These are phyloP conservation scores for Chromobotia macracanthus DNA, from an alignment of 2,797 vertebrate genomes.

Conservation along the genomic window DNA sequence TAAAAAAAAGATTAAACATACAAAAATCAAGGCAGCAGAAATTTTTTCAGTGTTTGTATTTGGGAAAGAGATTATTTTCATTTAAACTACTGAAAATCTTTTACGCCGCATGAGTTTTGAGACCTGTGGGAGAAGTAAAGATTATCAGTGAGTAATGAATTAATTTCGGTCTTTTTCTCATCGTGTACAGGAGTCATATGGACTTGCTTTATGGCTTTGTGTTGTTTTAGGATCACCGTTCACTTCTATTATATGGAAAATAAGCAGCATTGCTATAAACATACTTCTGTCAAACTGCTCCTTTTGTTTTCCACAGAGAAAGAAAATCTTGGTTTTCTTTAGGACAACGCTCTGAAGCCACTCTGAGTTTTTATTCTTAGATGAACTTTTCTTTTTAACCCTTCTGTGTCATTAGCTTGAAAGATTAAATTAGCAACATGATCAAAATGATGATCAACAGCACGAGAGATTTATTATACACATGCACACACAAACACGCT, in stretches of 20 bases:
- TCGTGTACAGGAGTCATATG: no score
- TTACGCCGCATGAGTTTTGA: neutral
- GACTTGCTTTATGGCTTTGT: no score
- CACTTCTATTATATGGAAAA: neutral
- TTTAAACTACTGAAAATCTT: neutral
- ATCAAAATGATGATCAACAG: neutral
- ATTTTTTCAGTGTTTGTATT: no score
- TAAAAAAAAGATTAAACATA: no score
- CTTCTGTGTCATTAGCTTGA: neutral
- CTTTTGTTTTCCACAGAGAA: neutral
- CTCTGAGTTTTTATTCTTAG: no score
- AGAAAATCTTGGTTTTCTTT: neutral
- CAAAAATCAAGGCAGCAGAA: no score
- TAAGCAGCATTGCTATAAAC: neutral
- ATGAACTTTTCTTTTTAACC: neutral
- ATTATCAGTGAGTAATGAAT: neutral
- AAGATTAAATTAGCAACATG: neutral
- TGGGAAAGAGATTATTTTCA: no score
- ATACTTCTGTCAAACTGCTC: neutral
- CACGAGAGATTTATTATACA: neutral
- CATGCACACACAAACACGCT: slow-evolving; percentile 26
- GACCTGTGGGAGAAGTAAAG: neutral
- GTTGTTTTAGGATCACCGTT: neutral
- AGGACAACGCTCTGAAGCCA: no score
- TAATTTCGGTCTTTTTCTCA: no score